phyloP scores from a whole-genome alignment of 1,140 invertebrate genomes.

The Musca domestica region DNA sequence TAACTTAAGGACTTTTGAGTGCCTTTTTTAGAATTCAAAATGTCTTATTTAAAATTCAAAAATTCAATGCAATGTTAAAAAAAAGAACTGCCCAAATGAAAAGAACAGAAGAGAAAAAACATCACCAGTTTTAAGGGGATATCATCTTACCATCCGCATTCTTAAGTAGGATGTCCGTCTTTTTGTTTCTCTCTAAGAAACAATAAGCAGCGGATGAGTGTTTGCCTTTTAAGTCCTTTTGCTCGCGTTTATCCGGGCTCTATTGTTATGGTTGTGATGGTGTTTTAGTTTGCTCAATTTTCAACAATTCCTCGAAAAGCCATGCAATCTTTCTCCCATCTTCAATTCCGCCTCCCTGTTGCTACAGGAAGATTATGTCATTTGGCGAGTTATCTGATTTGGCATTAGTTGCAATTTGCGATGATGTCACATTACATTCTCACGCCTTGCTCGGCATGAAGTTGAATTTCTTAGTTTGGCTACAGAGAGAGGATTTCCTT shows the following conservation, averaged over 20 bases:
- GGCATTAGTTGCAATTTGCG: not conserved
- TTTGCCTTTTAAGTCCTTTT: constrained; percentile 8
- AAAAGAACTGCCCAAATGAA: not conserved
- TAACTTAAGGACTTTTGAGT: constrained; percentile 55
- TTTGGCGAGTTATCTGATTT: not conserved
- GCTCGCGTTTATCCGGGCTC: not conserved
- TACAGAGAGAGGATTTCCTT: too few species aligned
- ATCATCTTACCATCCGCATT: constrained; percentile 16
- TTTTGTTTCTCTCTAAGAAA: not conserved
- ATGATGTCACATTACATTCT: constrained; percentile 13
- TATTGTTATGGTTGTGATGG: not conserved
- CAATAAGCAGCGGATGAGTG: not conserved
- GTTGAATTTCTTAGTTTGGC: too few species aligned
- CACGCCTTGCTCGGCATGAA: not conserved
- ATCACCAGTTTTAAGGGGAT: not conserved
- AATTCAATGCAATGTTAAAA: not conserved
- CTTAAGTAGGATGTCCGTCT: constrained; percentile 19
- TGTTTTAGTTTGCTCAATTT: not conserved
- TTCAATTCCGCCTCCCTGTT: not conserved
- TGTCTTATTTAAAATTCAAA: constrained; percentile 12
- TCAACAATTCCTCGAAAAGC: not conserved
- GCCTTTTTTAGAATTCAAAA: constrained; percentile 39
- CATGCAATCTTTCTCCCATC: not conserved
- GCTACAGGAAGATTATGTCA: constrained; percentile 6
- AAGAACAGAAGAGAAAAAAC: too few species aligned